Conservation (phyloP, 2,113 vertebrate species). For the Emydura subglobosa region DNA sequence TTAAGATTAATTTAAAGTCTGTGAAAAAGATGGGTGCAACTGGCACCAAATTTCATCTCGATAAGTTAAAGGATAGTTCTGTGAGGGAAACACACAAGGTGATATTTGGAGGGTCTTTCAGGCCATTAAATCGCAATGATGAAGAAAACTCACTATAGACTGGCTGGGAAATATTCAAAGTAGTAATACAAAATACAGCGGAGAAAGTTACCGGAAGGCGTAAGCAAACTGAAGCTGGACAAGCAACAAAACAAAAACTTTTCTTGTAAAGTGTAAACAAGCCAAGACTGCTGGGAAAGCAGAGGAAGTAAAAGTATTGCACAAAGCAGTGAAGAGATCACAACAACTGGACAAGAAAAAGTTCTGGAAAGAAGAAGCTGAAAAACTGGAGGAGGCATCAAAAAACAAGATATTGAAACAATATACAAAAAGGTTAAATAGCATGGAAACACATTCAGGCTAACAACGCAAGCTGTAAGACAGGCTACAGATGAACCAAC, state of each 20-base stretch:
- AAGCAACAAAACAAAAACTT: neutral
- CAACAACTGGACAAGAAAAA: neutral
- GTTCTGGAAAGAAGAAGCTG: neutral
- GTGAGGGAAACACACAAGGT: neutral
- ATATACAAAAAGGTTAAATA: neutral
- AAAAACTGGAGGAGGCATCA: neutral
- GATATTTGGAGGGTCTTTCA: neutral
- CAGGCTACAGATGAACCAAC: neutral
- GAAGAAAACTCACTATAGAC: neutral
- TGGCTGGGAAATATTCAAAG: neutral
- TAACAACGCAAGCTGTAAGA: neutral
- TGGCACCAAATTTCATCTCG: neutral
- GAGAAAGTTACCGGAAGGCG: neutral
- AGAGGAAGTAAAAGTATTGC: neutral
- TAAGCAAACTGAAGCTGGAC: neutral
- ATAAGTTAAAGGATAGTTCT: neutral
- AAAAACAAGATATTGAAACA: neutral
- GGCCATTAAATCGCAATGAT: neutral
- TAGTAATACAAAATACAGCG: neutral
- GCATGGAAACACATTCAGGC: neutral
- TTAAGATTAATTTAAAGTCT: neutral
- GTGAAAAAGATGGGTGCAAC: neutral
- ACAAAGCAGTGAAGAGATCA: neutral
- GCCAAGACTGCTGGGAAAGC: neutral
- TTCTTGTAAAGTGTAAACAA: neutral